These are phyloP conservation scores for Acanthornis magna DNA, from an alignment of 2,797 vertebrate genomes.

Conservation along the genomic window DNA sequence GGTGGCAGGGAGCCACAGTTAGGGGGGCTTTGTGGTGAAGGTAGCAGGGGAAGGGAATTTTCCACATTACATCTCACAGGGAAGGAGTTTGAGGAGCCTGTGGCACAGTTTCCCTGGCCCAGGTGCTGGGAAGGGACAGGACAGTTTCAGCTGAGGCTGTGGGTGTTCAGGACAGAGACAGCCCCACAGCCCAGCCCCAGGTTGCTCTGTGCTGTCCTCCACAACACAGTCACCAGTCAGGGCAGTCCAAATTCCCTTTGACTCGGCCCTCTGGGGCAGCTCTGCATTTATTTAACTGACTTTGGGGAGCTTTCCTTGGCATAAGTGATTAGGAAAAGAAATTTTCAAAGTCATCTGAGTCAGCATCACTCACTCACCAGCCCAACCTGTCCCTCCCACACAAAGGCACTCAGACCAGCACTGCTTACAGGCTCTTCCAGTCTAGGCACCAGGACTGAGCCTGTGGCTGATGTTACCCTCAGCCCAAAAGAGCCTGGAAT, in stretches of 20 bases:
- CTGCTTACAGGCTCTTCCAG: background rate
- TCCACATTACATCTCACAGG: accelerated
- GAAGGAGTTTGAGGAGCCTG: background rate
- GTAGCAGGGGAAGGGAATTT: background rate
- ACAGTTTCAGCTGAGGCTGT: background rate
- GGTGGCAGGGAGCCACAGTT: background rate
- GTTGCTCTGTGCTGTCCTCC: background rate
- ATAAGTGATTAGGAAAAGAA: background rate
- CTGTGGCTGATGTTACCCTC: background rate
- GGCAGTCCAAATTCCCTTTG: background rate
- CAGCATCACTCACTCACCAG: background rate
- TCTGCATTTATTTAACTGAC: background rate
- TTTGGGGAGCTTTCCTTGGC: background rate
- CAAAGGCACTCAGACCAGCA: background rate
- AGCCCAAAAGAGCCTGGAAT: background rate
- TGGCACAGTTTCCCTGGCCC: background rate
- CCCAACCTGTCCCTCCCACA: background rate
- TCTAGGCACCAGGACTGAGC: background rate
- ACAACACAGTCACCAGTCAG: background rate
- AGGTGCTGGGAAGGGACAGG: background rate
- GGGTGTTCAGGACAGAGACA: background rate
- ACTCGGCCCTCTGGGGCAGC: background rate
- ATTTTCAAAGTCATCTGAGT: background rate
- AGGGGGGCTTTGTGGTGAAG: background rate
- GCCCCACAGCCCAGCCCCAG: background rate